Percentiles rank a stretch among this genome's conserved stretches.
Conservation (phyloP, 2,888 invertebrate species). For the Pyrocoelia pectoralis region DNA sequence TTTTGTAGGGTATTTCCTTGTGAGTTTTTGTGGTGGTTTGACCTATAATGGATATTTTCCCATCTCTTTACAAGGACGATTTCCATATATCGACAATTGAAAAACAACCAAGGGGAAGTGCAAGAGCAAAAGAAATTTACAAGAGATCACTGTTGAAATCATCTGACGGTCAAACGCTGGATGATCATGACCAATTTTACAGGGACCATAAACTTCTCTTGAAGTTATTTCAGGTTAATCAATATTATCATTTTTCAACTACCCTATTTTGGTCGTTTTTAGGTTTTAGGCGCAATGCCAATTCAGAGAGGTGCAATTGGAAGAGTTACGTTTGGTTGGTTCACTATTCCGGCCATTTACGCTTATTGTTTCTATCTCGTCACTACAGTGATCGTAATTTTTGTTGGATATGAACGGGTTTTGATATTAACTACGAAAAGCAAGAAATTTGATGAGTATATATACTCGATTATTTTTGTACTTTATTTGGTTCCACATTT, state of each 20-base stretch:
- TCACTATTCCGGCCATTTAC: slow-evolving; percentile 69
- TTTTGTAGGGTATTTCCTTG: not conserved
- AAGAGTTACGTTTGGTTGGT: slow-evolving; percentile 71
- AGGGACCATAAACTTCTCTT: slow-evolving; percentile 71
- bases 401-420: slow-evolving; percentile 70
- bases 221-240: slow-evolving; percentile 63
- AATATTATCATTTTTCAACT: not conserved
- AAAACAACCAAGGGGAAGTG: slow-evolving; percentile 46
- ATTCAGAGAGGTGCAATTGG: slow-evolving; percentile 57
- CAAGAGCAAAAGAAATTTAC: slow-evolving; percentile 52
- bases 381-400: slow-evolving; percentile 65
- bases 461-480: slow-evolving; percentile 72
- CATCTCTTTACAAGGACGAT: slow-evolving; percentile 24
- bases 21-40: not conserved
- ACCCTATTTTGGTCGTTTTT: not conserved
- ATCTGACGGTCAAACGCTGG: slow-evolving; percentile 67
- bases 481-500: slow-evolving; percentile 74
- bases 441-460: slow-evolving; percentile 73
- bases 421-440: slow-evolving; percentile 67
- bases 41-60: slow-evolving; percentile 26
- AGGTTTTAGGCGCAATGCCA: slow-evolving; percentile 73
- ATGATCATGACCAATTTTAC: slow-evolving; percentile 72
- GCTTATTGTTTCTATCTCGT: slow-evolving; percentile 70
- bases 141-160: slow-evolving; percentile 63
- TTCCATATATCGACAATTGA: slow-evolving; percentile 16